Conservation (phyloP, 2,888 invertebrate species). For the Brachyopa scutellaris region DNA sequence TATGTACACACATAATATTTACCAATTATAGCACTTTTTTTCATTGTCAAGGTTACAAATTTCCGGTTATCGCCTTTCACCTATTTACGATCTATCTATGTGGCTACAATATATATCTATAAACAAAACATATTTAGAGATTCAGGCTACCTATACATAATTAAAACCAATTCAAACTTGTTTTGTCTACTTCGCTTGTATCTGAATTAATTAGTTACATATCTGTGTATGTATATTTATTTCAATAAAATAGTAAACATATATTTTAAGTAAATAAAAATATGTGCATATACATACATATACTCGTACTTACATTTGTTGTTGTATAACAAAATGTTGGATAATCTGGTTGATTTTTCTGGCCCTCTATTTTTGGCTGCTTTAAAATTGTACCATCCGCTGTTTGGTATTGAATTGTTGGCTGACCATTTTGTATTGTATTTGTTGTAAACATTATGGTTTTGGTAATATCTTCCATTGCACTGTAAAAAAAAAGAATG, state of each 20-base stretch:
- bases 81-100: too few relatives aligned
- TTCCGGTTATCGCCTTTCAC: neutral
- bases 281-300: too few relatives aligned
- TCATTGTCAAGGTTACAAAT: neutral
- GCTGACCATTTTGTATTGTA: conserved; percentile 84
- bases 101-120: too few relatives aligned
- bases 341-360: conserved; percentile 84
- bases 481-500: conserved; percentile 31
- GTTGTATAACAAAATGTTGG: conserved; percentile 87
- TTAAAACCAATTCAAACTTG: too few relatives aligned
- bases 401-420: conserved; percentile 87
- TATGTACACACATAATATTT: too few relatives aligned
- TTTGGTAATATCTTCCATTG: conserved; percentile 81
- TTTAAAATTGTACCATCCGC: conserved; percentile 85
- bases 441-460: conserved; percentile 85
- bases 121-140: too few relatives aligned
- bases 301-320: conserved; percentile 78
- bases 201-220: too few relatives aligned
- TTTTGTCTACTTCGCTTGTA: too few relatives aligned
- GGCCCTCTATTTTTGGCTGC: conserved; percentile 85
- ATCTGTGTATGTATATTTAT: too few relatives aligned
- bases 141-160: too few relatives aligned
- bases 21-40: neutral
- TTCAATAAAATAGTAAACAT: too few relatives aligned
- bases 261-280: too few relatives aligned